Conservation (phyloP, 2,888 invertebrate species). For the Drepana falcataria region DNA sequence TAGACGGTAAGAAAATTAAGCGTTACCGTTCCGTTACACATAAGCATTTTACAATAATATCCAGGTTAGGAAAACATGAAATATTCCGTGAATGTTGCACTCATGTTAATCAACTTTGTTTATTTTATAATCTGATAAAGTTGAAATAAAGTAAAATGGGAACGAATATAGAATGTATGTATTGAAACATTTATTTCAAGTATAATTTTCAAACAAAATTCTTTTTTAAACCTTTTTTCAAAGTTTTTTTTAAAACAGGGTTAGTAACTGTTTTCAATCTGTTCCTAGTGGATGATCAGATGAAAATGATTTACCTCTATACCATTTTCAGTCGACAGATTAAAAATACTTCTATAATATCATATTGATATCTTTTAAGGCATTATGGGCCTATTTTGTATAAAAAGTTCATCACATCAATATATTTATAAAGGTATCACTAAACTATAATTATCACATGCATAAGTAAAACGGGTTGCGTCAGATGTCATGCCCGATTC, state of each 20-base stretch:
- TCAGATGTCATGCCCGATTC: not conserved
- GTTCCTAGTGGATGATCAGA: too few species aligned
- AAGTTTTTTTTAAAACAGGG: not conserved
- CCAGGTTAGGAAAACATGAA: not conserved
- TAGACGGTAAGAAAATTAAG: slow-evolving; percentile 49
- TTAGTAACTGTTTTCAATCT: not conserved
- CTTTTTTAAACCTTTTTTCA: not conserved
- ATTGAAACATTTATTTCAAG: not conserved
- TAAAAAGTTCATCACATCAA: slow-evolving; percentile 42
- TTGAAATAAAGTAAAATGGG: too few species aligned
- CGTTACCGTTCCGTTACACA: slow-evolving; percentile 44
- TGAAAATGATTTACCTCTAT: not conserved
- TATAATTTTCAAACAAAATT: slow-evolving; percentile 2
- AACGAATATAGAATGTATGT: too few species aligned
- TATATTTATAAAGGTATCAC: slow-evolving; percentile 11
- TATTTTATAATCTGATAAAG: too few species aligned
- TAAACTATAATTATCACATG: slow-evolving; percentile 7
- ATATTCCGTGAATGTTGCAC: too few species aligned
- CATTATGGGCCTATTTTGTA: slow-evolving; percentile 10
- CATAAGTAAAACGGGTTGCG: not conserved
- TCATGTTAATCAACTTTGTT: too few species aligned
- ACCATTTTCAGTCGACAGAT: not conserved
- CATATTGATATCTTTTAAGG: not conserved
- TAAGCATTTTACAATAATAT: slow-evolving; percentile 7
- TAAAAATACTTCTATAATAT: not conserved